Evolutionary conservation across 2,113 vertebrate species (phyloP).

Genomic region (Plecotus auritus): DNA sequence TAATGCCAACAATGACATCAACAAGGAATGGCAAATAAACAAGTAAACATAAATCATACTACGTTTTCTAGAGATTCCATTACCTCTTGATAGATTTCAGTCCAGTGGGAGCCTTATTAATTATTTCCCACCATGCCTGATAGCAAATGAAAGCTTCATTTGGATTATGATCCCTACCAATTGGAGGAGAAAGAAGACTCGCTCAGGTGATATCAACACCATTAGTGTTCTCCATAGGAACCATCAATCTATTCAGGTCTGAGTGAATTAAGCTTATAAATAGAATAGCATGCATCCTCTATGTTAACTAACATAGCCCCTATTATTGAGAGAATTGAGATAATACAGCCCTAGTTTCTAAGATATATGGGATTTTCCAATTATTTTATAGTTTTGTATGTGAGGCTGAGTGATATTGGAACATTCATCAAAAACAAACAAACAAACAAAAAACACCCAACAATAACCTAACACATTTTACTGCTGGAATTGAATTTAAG

Average conservation of each 20-base stretch:
- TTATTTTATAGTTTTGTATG: not conserved
- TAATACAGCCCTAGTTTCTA: not conserved
- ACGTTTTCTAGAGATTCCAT: not conserved
- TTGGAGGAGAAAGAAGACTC: slow-evolving; percentile 52
- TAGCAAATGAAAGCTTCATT: slow-evolving; percentile 54
- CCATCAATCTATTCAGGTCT: not conserved
- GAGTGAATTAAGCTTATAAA: slow-evolving; percentile 7
- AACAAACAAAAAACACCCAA: not conserved
- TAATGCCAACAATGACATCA: not conserved
- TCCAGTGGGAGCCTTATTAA: slow-evolving; percentile 49
- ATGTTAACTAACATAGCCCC: not conserved
- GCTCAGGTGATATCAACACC: slow-evolving; percentile 38
- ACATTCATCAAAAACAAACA: not conserved
- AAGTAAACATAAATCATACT: slow-evolving; percentile 7
- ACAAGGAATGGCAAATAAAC: slow-evolving; percentile 12
- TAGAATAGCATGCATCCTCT: not conserved
- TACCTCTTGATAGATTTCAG: slow-evolving; percentile 28
- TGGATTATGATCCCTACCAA: slow-evolving; percentile 34
- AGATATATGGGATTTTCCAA: not conserved
- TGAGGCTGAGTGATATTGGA: not conserved
- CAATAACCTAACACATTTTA: not conserved
- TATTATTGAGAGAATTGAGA: not conserved
- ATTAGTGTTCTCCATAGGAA: slow-evolving; percentile 14
- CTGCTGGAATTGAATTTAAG: not conserved
- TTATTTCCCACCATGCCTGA: slow-evolving; percentile 57